Evolutionary conservation across 2,888 invertebrate genomes (phyloP), one percentile per base, ranked within the genome.

Genomic region (Amphipyra tragopoginis): DNA sequence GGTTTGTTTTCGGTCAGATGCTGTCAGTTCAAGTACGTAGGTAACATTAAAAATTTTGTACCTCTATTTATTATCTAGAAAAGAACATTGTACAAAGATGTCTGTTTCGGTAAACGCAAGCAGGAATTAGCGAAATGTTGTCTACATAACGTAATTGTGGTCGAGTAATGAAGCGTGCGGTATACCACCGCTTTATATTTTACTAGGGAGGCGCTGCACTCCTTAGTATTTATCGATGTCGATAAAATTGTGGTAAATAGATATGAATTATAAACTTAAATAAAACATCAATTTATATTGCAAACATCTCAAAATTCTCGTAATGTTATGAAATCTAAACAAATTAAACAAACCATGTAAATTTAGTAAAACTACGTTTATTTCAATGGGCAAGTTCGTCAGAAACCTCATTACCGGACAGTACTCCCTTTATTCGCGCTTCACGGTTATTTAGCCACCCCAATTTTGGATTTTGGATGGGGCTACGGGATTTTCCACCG

Each of bases 361-460:
- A 57, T 63, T 21, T 54, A 6, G n/a, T 11, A 36, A 39, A 72
- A 68, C 38, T 49, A 45, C 49, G 52, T 61, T 63, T 53, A 65
- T 63, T 61, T 51, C 38, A 52, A 73, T 62, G 29, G 58, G n/a
- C 43, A 47, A 63, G 67, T 73, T 62, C 62, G 58, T 70, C 64
- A 70, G 64, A 72, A 67, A 57, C 48, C 65, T 50, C 59, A 51
- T 63, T 66, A 75, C 67, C 57, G 63, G 67, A 40, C 67, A 61
- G 33, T 77, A 67, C 62, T 72, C 77, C 77, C 75, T 77, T 75
- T 65, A 63, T 64, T 66, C 74, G 15, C 48, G 57, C 56, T 77
- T 77, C 75, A 77, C 69, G 77, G 66, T 63, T 77, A 64, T 75
- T 77, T 77, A 75, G 42, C 40, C 75, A 77, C 77, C 77, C 77